A percentile compares a stretch with the other conserved stretches of the same genome.
Conservation (phyloP, 2,888 invertebrate species). For the Alloscopus bannaensis region DNA sequence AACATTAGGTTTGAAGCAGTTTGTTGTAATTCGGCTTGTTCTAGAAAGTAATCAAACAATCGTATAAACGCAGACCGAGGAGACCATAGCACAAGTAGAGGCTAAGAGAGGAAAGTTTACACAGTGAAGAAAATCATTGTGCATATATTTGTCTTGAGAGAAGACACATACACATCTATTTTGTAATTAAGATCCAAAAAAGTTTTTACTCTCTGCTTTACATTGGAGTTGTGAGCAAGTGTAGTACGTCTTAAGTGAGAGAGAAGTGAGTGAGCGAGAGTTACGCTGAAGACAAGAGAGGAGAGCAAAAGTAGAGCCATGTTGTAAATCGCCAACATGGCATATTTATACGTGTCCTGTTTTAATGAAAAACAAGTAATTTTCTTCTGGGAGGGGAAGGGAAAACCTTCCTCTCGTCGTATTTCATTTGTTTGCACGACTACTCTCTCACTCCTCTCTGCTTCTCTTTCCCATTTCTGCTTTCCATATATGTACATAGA, state of each 20-base stretch:
- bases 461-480: no score
- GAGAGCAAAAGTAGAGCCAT: background rate
- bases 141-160: conserved; percentile 12
- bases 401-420: conserved; percentile 6
- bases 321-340: conserved; percentile 25
- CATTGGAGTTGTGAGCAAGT: background rate
- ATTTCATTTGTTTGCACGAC: conserved; percentile 8
- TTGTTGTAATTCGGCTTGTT: conserved; percentile 16
- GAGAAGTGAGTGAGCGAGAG: no score
- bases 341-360: conserved; percentile 17
- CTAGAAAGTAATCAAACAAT: conserved; percentile 40
- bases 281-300: no score
- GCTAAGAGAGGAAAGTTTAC: background rate
- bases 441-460: background rate
- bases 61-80: conserved; percentile 16
- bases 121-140: background rate
- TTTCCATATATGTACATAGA: no score
- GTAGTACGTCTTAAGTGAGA: no score
- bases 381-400: conserved; percentile 10
- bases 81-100: conserved; percentile 1
- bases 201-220: conserved; percentile 5
- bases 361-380: conserved; percentile 52
- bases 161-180: conserved; percentile 35
- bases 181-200: conserved; percentile 50
- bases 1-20: background rate